Percentiles rank a stretch among this genome's conserved stretches.
Conservation (phyloP, 1,140 invertebrate genomes). For the Anoplophora glabripennis region DNA sequence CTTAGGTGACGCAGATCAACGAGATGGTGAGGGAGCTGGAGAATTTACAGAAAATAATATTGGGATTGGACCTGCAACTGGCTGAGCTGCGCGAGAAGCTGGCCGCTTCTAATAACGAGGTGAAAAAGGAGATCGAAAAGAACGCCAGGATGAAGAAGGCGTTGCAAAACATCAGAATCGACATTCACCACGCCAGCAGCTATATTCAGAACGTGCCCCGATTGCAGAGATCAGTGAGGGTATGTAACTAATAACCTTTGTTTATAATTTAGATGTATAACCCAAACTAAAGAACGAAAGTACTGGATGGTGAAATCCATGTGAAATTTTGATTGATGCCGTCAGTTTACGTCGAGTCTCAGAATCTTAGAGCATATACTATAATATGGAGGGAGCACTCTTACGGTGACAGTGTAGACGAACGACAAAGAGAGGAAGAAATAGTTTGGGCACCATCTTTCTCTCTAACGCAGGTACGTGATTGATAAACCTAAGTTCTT, state of each 20-base stretch:
- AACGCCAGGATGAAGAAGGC: slow-evolving; percentile 64
- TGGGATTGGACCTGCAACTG: slow-evolving; percentile 65
- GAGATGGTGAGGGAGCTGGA: slow-evolving; percentile 73
- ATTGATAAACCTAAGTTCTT: too few relatives aligned
- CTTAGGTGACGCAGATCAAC: slow-evolving; percentile 66
- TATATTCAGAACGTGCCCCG: slow-evolving; percentile 73
- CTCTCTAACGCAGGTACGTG: too few relatives aligned
- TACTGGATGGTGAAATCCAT: too few relatives aligned
- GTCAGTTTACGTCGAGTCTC: too few relatives aligned
- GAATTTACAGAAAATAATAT: slow-evolving; percentile 56
- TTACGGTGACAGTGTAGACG: too few relatives aligned
- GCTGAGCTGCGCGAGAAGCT: slow-evolving; percentile 75
- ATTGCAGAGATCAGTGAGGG: slow-evolving; percentile 75
- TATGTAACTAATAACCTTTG: slow-evolving; percentile 44
- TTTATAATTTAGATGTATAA: too few relatives aligned
- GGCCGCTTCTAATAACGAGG: slow-evolving; percentile 63
- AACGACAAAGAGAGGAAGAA: too few relatives aligned
- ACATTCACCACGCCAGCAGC: slow-evolving; percentile 72
- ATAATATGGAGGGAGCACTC: too few relatives aligned
- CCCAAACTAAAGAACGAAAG: too few relatives aligned
- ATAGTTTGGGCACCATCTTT: too few relatives aligned
- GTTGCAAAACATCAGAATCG: slow-evolving; percentile 72
- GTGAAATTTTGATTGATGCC: too few relatives aligned
- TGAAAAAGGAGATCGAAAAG: slow-evolving; percentile 62
- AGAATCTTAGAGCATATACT: too few relatives aligned